Conservation (phyloP, 2,113 vertebrate genomes). For the Scatophagus argus region DNA sequence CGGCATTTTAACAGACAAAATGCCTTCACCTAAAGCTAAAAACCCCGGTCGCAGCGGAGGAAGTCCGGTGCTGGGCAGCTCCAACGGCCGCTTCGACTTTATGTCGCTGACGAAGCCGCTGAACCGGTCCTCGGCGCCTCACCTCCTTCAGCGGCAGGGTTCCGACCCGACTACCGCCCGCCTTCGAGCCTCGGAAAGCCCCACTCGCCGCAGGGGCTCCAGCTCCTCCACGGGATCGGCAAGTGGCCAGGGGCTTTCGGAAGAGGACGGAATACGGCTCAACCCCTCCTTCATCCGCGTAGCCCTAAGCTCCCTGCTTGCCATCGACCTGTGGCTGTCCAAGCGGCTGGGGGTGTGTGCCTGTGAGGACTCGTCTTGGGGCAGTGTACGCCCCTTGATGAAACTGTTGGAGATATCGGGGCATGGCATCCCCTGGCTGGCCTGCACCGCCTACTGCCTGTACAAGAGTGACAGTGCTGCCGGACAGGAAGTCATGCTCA, state of each 20-base stretch:
- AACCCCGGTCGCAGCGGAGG: constrained; percentile 73
- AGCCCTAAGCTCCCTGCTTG: constrained; percentile 93
- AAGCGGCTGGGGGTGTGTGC: constrained; percentile 96
- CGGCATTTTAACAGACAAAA: constrained; percentile 23
- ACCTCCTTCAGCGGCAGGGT: constrained; percentile 80
- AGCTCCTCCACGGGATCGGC: constrained; percentile 81
- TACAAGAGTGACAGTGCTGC: constrained; percentile 91
- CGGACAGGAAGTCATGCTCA: constrained; percentile 94
- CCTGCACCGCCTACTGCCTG: constrained; percentile 89
- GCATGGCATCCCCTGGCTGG: constrained; percentile 95
- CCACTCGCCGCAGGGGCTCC: constrained; percentile 88
- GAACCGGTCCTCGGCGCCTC: constrained; percentile 77
- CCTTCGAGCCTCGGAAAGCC: constrained; percentile 89
- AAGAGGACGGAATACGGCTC: constrained; percentile 93
- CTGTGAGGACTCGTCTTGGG: constrained; percentile 92
- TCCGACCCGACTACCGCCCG: constrained; percentile 83
- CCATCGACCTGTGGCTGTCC: constrained; percentile 96
- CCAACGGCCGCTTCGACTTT: constrained; percentile 88
- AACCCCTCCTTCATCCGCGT: constrained; percentile 93
- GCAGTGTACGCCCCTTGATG: constrained; percentile 92
- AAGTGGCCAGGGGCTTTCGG: constrained; percentile 80
- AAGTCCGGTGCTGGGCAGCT: constrained; percentile 72
- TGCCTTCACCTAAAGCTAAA: constrained; percentile 87
- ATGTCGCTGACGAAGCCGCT: constrained; percentile 83
- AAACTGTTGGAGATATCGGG: constrained; percentile 95